phyloP scores from a whole-genome alignment of 2,888 invertebrate genomes.

The Rhamphomyia laevipes region DNA sequence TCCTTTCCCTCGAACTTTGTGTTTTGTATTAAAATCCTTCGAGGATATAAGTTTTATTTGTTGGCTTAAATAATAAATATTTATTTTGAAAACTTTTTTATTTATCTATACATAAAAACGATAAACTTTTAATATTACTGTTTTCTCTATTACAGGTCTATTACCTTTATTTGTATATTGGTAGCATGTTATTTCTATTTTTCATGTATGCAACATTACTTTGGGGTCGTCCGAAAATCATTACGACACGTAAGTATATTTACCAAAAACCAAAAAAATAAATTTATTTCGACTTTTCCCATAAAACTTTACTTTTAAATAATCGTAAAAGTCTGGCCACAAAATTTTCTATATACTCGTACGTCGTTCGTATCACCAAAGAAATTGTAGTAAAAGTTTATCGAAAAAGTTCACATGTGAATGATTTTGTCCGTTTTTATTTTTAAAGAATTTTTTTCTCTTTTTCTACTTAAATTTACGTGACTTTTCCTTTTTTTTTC shows the following conservation, averaged over 20 bases:
- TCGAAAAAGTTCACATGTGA: no score
- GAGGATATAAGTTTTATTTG: no score
- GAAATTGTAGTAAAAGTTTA: no score
- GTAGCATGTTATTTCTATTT: slow-evolving; percentile 72
- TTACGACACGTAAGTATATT: neutral
- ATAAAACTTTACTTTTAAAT: neutral
- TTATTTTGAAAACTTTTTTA: neutral
- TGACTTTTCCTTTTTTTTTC: neutral
- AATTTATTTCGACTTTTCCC: neutral
- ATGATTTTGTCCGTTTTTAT: no score
- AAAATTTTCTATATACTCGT: no score
- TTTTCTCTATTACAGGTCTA: slow-evolving; percentile 48
- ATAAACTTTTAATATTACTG: neutral
- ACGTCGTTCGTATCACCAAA: no score
- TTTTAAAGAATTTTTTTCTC: neutral
- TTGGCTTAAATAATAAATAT: no score
- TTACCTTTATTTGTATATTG: slow-evolving; percentile 76
- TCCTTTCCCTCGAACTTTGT: no score
- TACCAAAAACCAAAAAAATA: neutral
- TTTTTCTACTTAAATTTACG: neutral
- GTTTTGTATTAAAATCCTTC: no score
- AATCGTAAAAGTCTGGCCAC: neutral
- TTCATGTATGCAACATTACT: slow-evolving; percentile 74
- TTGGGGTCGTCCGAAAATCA: slow-evolving; percentile 48
- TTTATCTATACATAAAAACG: neutral